These are phyloP conservation scores for Conopomorpha cramerella DNA, from an alignment of 1,140 invertebrate species.

Conservation along the genomic window DNA sequence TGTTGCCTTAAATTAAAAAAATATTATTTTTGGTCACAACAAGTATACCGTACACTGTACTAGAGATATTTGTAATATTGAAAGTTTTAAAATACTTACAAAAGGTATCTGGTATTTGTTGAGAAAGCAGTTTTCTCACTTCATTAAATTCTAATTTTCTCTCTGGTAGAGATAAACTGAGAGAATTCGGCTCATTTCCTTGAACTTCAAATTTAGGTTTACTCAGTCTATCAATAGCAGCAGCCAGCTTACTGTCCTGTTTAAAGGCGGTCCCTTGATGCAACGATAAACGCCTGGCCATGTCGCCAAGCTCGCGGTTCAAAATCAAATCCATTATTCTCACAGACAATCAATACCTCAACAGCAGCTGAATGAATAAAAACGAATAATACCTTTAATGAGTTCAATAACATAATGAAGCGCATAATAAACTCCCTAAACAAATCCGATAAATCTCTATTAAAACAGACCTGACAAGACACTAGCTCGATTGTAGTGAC, in stretches of 20 bases:
- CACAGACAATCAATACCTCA: too few relatives aligned
- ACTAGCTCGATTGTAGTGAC: constrained; percentile 44
- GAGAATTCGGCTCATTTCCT: constrained; percentile 29
- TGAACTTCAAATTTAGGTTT: constrained; percentile 21
- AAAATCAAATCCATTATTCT: too few relatives aligned
- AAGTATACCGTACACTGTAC: too few relatives aligned
- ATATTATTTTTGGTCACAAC: too few relatives aligned
- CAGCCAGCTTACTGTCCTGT: constrained; percentile 28
- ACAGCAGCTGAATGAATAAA: too few relatives aligned
- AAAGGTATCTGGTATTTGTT: too few relatives aligned
- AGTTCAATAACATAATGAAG: too few relatives aligned
- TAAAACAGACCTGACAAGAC: constrained; percentile 30
- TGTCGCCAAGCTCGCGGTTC: too few relatives aligned
- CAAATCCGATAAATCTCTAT: constrained; percentile 35
- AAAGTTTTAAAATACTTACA: background rate
- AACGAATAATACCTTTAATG: too few relatives aligned
- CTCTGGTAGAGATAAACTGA: constrained; percentile 4
- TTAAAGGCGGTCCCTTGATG: constrained; percentile 17
- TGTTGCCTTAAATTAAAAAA: too few relatives aligned
- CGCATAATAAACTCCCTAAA: constrained; percentile 39
- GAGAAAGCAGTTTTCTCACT: constrained; percentile 27
- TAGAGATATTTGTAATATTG: background rate
- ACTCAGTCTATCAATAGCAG: constrained; percentile 31
- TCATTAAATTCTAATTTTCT: constrained; percentile 30
- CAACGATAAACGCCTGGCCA: too few relatives aligned